Percentiles rank a stretch among this genome's conserved stretches.
These are phyloP conservation scores for Zosterops borbonicus DNA, from an alignment of 2,113 vertebrate species.

Conservation along the genomic window DNA sequence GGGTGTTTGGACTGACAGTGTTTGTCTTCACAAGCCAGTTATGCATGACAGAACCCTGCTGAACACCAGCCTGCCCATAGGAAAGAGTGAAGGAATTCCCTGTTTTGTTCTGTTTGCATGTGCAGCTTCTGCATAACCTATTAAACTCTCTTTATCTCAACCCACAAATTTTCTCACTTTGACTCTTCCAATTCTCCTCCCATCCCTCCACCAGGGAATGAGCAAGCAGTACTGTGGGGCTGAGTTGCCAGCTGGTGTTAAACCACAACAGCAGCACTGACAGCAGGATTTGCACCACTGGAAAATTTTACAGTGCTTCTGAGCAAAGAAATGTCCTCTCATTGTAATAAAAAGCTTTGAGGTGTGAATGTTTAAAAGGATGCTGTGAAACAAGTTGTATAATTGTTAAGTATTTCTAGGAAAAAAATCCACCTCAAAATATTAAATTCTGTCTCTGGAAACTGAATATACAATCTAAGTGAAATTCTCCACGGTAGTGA, in stretches of 20 bases:
- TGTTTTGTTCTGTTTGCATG: too few species aligned
- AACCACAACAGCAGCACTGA: neutral
- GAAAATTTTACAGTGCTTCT: neutral
- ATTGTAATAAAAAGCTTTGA: conserved; percentile 22
- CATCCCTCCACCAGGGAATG: neutral
- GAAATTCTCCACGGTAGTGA: neutral
- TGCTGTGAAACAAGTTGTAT: neutral
- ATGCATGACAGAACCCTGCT: neutral
- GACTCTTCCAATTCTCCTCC: neutral
- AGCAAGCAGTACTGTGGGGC: neutral
- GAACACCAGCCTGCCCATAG: neutral
- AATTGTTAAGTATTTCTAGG: neutral
- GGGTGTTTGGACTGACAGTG: neutral
- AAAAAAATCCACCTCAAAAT: neutral
- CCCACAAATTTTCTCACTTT: neutral
- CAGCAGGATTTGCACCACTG: neutral
- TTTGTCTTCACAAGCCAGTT: neutral
- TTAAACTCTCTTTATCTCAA: neutral
- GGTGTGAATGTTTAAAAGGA: neutral
- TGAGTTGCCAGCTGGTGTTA: neutral
- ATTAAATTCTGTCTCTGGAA: conserved; percentile 6
- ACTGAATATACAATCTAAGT: neutral
- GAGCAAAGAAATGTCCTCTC: neutral
- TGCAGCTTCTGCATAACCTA: neutral
- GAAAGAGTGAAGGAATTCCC: neutral